Base-by-base conservation (phyloP, 1,140 invertebrate genomes). In the Dendroctonus ponderosae region DNA sequence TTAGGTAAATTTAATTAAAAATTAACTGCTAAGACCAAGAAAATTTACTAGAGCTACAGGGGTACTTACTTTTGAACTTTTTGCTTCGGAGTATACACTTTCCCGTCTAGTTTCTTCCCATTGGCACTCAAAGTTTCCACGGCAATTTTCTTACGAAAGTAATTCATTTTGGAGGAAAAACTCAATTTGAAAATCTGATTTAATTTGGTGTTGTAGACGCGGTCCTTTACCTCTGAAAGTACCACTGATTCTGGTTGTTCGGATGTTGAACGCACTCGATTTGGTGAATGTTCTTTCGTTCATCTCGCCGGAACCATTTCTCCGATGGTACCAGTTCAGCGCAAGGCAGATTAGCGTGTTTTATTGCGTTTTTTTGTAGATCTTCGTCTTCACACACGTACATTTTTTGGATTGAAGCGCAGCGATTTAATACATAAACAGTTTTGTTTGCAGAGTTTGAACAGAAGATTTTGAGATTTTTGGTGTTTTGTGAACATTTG, bases 51-150 rank as follows among this genome's bases (percentile, higher is more conserved):
- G n/a, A 26, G 0, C 2, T 11, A 59, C n/a, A 41, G 37, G 14
- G 12, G 9, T 3, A 44, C 61, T 5, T 52, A 63, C 61, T 51
- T 52, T 63, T 63, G 61, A 9, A 53, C 61, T 53, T 53, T 63
- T 53, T 63, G 3, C 5, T 38, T 12, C 5, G 49, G 49, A 53
- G 26, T 63, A 26, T 41, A 63, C 44, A 41, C 61, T 38, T 53
- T 12, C 8, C n/a, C 50, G 7, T 52, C 40, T 12, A 59, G 5
- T 15, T 59, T 43, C 39, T 41, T 52, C n/a, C 9, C 49, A 52
- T 63, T 62, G 38, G 41, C 61, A 11, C 49, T 7, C 48, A 63
- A 54, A 52, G 12, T 52, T 50, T 62, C 59, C 5, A 61, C 37
- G 11, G 4, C 48, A 15, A 51, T 51, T 51, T 51, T 62, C 44